phyloP scores from a whole-genome alignment of 2,797 vertebrate species.

The Chaunax sp. region DNA sequence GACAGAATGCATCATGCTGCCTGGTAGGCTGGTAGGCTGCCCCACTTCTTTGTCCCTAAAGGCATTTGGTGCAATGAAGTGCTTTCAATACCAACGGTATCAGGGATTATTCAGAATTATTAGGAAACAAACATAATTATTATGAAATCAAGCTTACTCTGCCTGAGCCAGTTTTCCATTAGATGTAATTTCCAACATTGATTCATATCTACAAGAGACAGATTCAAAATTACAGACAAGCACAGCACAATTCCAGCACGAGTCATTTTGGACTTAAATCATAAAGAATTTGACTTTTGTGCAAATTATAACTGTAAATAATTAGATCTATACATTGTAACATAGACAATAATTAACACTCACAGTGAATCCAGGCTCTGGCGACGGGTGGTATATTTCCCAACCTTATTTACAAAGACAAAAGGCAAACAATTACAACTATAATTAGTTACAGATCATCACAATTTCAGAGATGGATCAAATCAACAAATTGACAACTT shows the following conservation, averaged over 20 bases:
- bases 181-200: background rate
- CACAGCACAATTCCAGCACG: background rate
- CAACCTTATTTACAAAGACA: background rate
- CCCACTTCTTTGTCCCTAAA: slow-evolving; percentile 46
- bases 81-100: background rate
- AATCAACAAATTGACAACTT: background rate
- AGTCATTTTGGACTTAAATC: background rate
- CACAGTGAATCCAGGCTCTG: slow-evolving; percentile 63
- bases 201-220: slow-evolving; percentile 54
- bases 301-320: too few relatives aligned
- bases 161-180: background rate
- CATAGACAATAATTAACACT: slow-evolving; percentile 42
- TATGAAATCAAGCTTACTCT: slow-evolving; percentile 45
- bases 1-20: slow-evolving; percentile 53
- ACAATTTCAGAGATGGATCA: background rate
- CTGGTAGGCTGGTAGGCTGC: background rate
- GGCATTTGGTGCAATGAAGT: background rate
- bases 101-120: background rate
- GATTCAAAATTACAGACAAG: background rate
- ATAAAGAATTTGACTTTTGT: too few relatives aligned
- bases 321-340: too few relatives aligned
- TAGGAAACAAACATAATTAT: background rate
- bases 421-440: background rate
- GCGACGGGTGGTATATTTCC: fast-evolving
- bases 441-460: background rate